These are phyloP conservation scores for Ctenochaetus hawaiiensis DNA, from an alignment of 2,797 vertebrate genomes.

Conservation along the genomic window DNA sequence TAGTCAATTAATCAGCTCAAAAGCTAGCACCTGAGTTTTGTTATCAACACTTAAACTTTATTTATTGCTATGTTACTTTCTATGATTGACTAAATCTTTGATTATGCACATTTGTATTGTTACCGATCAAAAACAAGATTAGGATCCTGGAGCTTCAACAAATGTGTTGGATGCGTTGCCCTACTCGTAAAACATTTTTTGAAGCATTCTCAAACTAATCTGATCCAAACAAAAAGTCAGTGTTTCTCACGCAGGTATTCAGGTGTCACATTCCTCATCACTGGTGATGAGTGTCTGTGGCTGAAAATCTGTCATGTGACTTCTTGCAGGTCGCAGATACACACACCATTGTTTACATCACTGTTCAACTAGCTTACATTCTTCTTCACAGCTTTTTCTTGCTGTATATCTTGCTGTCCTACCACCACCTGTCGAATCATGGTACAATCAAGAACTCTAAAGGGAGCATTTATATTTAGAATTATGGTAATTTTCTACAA, in stretches of 20 bases:
- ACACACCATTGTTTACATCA: not conserved
- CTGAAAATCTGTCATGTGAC: too few relatives aligned
- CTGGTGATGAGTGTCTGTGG: too few relatives aligned
- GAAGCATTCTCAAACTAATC: not conserved
- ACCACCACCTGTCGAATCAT: conserved; percentile 5
- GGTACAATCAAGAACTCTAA: not conserved
- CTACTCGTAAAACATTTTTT: not conserved
- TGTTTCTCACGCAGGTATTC: too few relatives aligned
- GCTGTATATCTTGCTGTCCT: not conserved
- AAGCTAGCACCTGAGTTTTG: too few relatives aligned
- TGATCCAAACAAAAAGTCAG: too few relatives aligned
- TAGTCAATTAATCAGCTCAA: too few relatives aligned
- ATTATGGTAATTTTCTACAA: not conserved
- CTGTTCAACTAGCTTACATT: not conserved
- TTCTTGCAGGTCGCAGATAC: too few relatives aligned
- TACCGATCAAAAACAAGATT: not conserved
- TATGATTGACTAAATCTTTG: too few relatives aligned
- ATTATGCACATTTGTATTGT: not conserved
- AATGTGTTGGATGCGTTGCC: not conserved
- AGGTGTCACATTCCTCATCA: too few relatives aligned
- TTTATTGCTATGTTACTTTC: not conserved
- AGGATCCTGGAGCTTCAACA: not conserved
- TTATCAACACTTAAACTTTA: not conserved
- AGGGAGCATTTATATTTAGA: not conserved
- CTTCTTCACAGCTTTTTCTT: not conserved